Conservation (phyloP, 2,797 vertebrate genomes). For the Acestrorhynchus altus region DNA sequence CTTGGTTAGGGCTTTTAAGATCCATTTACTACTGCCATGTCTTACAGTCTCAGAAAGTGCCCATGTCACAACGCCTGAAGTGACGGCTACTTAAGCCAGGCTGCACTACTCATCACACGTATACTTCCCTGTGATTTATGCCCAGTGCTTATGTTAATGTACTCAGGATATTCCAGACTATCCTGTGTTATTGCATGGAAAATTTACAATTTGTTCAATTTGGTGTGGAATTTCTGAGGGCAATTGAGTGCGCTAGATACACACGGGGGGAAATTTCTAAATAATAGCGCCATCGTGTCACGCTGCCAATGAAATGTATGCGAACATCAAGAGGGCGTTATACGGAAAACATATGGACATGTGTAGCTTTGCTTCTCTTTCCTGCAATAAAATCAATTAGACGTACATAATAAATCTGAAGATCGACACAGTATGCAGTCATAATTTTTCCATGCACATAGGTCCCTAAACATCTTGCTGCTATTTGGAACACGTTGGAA, state of each 20-base stretch:
- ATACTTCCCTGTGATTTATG: slow-evolving; percentile 44
- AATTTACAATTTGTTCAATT: slow-evolving; percentile 39
- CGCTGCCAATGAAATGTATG: slow-evolving; percentile 31
- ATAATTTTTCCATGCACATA: slow-evolving; percentile 43
- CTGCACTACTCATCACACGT: slow-evolving; percentile 50
- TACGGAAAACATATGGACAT: slow-evolving; percentile 59
- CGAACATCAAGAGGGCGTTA: slow-evolving; percentile 43
- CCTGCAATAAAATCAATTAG: slow-evolving; percentile 66
- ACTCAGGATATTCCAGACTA: slow-evolving; percentile 36
- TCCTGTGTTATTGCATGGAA: slow-evolving; percentile 21
- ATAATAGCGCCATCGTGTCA: slow-evolving; percentile 33
- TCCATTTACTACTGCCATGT: slow-evolving; percentile 67
- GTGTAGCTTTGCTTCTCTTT: slow-evolving; percentile 56
- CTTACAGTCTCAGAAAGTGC: slow-evolving; percentile 61
- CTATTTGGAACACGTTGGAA: slow-evolving; percentile 35
- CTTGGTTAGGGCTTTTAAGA: slow-evolving; percentile 69
- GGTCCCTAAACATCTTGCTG: slow-evolving; percentile 43
- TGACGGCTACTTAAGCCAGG: slow-evolving; percentile 42
- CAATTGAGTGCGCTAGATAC: slow-evolving; percentile 25
- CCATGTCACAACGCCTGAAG: slow-evolving; percentile 52
- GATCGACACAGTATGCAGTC: slow-evolving; percentile 43
- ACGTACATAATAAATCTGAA: slow-evolving; percentile 61
- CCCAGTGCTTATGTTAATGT: slow-evolving; percentile 28
- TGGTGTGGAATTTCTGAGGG: slow-evolving; percentile 41
- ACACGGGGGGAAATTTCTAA: slow-evolving; percentile 26